Percentiles rank a stretch among this genome's conserved stretches.
Evolutionary conservation across 2,113 vertebrate genomes (phyloP).

Genomic region (Cyanoderma ruficeps): DNA sequence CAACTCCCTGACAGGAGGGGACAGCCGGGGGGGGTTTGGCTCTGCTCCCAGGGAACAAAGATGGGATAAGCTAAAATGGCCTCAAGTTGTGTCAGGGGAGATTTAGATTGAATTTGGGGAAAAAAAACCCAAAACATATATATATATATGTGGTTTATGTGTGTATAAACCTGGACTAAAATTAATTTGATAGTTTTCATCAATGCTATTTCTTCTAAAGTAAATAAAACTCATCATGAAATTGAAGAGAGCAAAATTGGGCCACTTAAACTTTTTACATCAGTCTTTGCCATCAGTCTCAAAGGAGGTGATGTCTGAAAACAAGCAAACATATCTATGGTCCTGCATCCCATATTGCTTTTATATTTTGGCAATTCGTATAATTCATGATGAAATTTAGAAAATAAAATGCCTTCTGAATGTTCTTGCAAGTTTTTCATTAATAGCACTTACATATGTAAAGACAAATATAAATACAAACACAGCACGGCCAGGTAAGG

Average conservation of each 20-base stretch:
- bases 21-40: accelerated
- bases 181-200: neutral
- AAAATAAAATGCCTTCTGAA: neutral
- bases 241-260: neutral
- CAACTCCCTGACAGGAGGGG: neutral
- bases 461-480: neutral
- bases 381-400: neutral
- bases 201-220: neutral
- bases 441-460: neutral
- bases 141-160: too few relatives aligned
- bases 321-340: neutral
- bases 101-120: neutral
- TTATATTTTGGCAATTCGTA: neutral
- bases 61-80: accelerated
- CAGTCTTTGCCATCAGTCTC: neutral
- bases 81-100: neutral
- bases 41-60: too few relatives aligned
- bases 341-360: neutral
- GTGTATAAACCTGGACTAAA: neutral
- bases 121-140: neutral
- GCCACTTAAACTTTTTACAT: neutral
- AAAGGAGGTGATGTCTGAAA: neutral
- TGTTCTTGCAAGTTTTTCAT: neutral
- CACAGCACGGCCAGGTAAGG: neutral
- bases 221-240: neutral